Conservation (phyloP, 2,113 vertebrate species). For the Blennius ocellaris region DNA sequence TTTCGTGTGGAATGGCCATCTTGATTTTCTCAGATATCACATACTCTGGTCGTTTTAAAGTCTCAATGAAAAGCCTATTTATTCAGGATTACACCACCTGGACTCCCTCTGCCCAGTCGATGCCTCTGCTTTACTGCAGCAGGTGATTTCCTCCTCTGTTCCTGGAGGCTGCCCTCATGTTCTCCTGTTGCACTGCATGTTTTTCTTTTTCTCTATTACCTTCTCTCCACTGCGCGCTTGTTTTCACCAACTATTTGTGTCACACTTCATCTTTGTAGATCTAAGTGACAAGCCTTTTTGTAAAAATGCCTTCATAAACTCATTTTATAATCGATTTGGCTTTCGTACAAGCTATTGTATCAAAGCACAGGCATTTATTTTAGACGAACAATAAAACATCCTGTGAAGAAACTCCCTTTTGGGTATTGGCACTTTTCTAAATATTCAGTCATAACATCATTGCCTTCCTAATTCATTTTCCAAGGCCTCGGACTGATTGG, state of each 20-base stretch:
- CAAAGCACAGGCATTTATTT: constrained; percentile 17
- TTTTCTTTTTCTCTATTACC: too few relatives aligned
- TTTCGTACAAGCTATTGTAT: constrained; percentile 11
- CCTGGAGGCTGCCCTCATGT: constrained; percentile 6
- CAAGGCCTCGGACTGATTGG: constrained; percentile 19
- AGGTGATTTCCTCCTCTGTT: constrained; percentile 23
- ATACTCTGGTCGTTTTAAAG: constrained; percentile 40
- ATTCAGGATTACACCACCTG: constrained; percentile 41
- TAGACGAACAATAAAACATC: constrained; percentile 26
- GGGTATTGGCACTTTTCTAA: constrained; percentile 39
- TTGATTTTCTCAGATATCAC: constrained; percentile 41
- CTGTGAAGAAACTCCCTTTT: constrained; percentile 15
- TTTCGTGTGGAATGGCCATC: constrained; percentile 32
- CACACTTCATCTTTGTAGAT: constrained; percentile 1
- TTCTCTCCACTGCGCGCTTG: not conserved
- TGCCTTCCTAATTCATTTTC: constrained; percentile 47
- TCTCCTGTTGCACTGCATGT: not conserved
- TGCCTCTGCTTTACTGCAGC: constrained; percentile 4
- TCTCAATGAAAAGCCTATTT: constrained; percentile 48
- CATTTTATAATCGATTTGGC: constrained; percentile 37
- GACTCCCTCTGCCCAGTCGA: constrained; percentile 18
- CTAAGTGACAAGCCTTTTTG: constrained; percentile 4
- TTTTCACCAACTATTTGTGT: constrained; percentile 18
- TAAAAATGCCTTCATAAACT: constrained; percentile 20
- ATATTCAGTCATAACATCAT: constrained; percentile 35